Evolutionary conservation across 2,888 invertebrate genomes (phyloP), one percentile per base, ranked within the genome.

Genomic region (Dugesia japonica): DNA sequence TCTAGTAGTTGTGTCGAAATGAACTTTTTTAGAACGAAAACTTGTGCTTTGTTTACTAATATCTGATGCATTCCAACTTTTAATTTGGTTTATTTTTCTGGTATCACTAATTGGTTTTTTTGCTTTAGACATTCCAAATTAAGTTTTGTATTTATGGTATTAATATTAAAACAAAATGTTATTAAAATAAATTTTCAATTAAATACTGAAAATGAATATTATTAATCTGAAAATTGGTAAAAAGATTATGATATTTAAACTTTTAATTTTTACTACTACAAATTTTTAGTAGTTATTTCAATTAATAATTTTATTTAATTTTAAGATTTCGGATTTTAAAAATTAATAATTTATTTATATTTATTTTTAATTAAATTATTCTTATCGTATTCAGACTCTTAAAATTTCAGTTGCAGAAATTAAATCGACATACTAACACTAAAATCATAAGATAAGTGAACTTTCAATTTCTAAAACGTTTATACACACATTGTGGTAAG

Each of bases 361-460:
- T n/a, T n/a, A n/a, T n/a, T n/a, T n/a, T n/a, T n/a, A n/a, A n/a
- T n/a, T n/a, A n/a, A n/a, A n/a, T n/a, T n/a, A n/a, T n/a, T n/a
- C n/a, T n/a, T n/a, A n/a, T n/a, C n/a, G n/a, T n/a, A n/a, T n/a
- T n/a, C n/a, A n/a, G n/a, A n/a, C n/a, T n/a, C n/a, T n/a, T n/a
- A 38, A 17, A 38, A 38, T 38, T 38, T 9, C 38, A 38, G n/a
- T 56, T 56, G n/a, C 56, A 56, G 56, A 56, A 56, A 56, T 56
- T 56, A 56, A 56, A 13, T 56, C 56, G 56, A 56, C 56, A 56
- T 9, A n/a, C 56, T 20, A 56, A n/a, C 56, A n/a, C 23, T 56
- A n/a, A n/a, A 56, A 56, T 56, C 56, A 56, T 56, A 13, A 56
- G 56, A n/a, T n/a, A 56, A 56, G 56, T 56, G 56, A 56, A 56